Conservation (phyloP, 2,888 invertebrate species). For the Fragum fragum region DNA sequence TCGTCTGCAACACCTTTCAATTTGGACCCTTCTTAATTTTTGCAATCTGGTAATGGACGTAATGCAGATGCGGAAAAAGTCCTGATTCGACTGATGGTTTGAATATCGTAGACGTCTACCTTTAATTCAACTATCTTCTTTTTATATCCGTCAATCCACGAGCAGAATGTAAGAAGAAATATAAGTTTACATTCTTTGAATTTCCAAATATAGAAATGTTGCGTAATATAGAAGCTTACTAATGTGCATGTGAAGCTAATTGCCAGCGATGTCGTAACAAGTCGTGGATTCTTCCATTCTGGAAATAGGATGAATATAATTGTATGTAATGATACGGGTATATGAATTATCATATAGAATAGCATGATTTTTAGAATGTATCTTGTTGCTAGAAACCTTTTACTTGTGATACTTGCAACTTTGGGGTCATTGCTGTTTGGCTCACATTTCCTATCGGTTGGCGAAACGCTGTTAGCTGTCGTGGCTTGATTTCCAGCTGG, state of each 20-base stretch:
- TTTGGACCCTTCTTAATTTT: too few species aligned
- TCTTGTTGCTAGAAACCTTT: background rate
- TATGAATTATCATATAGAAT: background rate
- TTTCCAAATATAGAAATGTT: constrained; percentile 20
- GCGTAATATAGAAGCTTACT: constrained; percentile 8
- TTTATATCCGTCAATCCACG: background rate
- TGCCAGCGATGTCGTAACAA: too few species aligned
- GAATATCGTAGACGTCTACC: background rate
- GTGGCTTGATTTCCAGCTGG: background rate
- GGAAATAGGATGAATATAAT: background rate
- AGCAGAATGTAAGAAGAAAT: background rate
- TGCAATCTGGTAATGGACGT: too few species aligned
- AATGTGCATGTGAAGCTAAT: background rate
- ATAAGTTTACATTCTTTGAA: constrained; percentile 16
- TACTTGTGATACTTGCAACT: background rate
- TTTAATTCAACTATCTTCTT: background rate
- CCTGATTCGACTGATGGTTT: background rate
- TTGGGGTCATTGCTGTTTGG: background rate
- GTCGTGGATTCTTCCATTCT: background rate
- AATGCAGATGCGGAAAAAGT: too few species aligned
- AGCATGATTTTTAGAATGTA: constrained; percentile 3
- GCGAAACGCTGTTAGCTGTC: background rate
- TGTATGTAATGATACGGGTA: background rate
- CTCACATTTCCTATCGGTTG: background rate
- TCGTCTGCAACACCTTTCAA: too few species aligned